Evolutionary conservation across 1,140 invertebrate genomes (phyloP).

Genomic region (Bombus polaris): DNA sequence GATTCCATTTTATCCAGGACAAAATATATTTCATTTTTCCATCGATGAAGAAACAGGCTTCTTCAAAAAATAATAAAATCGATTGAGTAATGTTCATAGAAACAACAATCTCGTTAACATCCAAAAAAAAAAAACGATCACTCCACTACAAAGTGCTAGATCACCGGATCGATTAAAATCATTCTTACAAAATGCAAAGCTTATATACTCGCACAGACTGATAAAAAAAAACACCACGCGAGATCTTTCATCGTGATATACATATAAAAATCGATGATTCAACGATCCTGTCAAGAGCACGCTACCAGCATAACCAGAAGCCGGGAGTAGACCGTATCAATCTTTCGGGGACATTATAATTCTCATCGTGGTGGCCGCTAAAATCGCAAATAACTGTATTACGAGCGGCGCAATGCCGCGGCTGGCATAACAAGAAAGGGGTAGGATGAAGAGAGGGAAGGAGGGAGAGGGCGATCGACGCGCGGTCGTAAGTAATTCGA

Average conservation of each 20-base stretch:
- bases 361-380: neutral
- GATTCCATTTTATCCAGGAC: no score
- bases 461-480: neutral
- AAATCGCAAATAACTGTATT: slow-evolving; percentile 37
- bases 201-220: neutral
- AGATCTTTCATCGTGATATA: neutral
- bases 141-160: neutral
- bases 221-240: neutral
- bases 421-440: neutral
- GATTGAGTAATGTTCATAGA: no score
- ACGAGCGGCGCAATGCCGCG: neutral
- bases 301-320: neutral
- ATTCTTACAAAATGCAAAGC: neutral
- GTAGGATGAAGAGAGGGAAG: neutral
- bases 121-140: neutral
- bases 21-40: no score
- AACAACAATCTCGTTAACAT: no score
- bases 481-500: slow-evolving; percentile 40
- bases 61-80: no score
- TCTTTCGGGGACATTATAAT: neutral
- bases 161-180: neutral
- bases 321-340: neutral
- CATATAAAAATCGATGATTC: neutral
- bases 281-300: neutral
- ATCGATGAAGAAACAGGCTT: no score